phyloP scores from a whole-genome alignment of 2,113 vertebrate species.

The Fukomys damarensis region DNA sequence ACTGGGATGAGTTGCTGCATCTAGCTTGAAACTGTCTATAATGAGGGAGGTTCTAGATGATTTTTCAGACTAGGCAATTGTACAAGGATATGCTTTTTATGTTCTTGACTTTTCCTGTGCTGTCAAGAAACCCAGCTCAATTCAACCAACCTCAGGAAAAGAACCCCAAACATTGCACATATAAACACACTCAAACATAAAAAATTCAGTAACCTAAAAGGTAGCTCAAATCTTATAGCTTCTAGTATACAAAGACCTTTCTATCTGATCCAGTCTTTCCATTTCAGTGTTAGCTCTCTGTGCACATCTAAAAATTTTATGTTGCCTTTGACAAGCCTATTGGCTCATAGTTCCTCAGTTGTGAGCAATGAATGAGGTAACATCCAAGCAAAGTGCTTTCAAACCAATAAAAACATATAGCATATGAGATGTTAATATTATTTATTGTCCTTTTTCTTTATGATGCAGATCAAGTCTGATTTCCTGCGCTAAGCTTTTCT shows the following conservation, averaged over 20 bases:
- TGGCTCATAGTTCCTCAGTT: background rate
- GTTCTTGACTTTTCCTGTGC: background rate
- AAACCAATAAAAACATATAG: constrained; percentile 37
- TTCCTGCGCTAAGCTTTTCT: constrained; percentile 27
- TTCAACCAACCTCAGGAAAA: background rate
- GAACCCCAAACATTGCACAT: background rate
- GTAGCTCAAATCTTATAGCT: background rate
- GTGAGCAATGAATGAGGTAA: constrained; percentile 55
- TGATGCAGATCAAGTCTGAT: background rate
- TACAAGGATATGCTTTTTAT: background rate
- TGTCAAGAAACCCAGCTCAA: background rate
- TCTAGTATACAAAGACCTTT: background rate
- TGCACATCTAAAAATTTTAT: background rate
- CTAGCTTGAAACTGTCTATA: background rate
- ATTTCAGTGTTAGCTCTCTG: background rate
- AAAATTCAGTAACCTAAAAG: background rate
- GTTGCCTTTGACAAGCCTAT: background rate
- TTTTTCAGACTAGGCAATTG: background rate
- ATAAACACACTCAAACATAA: background rate
- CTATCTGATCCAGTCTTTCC: background rate
- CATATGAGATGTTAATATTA: constrained; percentile 49
- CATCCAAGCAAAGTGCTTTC: constrained; percentile 43
- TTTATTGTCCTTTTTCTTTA: constrained; percentile 37
- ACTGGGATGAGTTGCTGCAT: background rate
- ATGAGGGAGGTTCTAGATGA: background rate